Evolutionary conservation across 2,888 invertebrate species (phyloP).

Genomic region (Cistogaster globosa): DNA sequence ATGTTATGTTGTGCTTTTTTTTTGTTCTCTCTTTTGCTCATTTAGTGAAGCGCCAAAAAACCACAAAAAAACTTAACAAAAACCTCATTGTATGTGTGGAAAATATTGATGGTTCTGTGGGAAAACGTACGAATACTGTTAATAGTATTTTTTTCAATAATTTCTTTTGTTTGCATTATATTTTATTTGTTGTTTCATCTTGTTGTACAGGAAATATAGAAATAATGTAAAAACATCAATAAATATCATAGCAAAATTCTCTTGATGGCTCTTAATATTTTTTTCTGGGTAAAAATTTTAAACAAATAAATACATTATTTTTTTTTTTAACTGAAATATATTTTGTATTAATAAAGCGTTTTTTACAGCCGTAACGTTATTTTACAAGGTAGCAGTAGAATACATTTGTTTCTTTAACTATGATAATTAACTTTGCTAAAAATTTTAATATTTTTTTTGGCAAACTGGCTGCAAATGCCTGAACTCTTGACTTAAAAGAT

Average conservation of each 20-base stretch:
- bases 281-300: slow-evolving; percentile 32
- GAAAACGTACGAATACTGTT: slow-evolving; percentile 14
- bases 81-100: not conserved
- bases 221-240: slow-evolving; percentile 1
- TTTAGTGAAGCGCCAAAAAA: slow-evolving; percentile 24
- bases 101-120: slow-evolving; percentile 35
- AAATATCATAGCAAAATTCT: slow-evolving; percentile 6
- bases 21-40: slow-evolving; percentile 36
- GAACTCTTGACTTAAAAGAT: no score
- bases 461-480: no score
- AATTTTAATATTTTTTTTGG: no score
- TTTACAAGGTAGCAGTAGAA: no score
- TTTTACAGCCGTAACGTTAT: no score
- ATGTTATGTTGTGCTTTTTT: slow-evolving; percentile 11
- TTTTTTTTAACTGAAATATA: no score
- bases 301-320: no score
- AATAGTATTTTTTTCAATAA: slow-evolving; percentile 3
- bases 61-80: not conserved
- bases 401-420: no score
- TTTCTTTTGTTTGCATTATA: slow-evolving; percentile 13
- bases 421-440: no score
- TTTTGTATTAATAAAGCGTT: no score
- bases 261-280: not conserved
- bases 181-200: not conserved
- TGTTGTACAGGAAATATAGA: slow-evolving; percentile 8